Base-by-base conservation (phyloP, 2,888 invertebrate genomes). In the Eremobia ochroleuca region DNA sequence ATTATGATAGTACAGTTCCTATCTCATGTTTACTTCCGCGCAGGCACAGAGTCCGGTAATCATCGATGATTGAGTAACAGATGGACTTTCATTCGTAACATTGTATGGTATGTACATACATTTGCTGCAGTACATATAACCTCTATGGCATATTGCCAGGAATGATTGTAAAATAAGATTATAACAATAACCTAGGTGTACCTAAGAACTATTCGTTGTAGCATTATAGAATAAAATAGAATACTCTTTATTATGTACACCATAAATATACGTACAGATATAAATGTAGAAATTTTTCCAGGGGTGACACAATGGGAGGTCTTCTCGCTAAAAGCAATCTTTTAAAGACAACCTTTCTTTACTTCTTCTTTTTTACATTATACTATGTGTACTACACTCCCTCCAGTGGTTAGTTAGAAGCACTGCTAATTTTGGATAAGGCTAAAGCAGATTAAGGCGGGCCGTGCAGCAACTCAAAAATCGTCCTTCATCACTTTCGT, bases 11-110 rank as follows among this genome's bases (percentile, higher is more conserved):
- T 25, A 71, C 82, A 72, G 81, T 70, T 69, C 71, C 52, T 73
- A 52, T 49, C 71, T 85, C 55, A n/a, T 43, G 59, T 62, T 70
- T 28, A 66, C 52, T 83, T 83, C 83, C 85, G 83, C 49, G 43
- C 71, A 31, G n/a, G 34, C 68, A 49, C 76, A 49, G 13, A 28
- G 61, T 74, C 82, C 77, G 77, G 52, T 72, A 69, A 85, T 74
- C 77, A 73, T n/a, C 46, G 66, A 61, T 40, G 72, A 82, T 83
- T 85, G 69, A 31, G 83, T 86, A 83, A 83, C 86, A 66, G 28
- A 34, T 66, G 25, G 65, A 82, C 83, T 85, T 83, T 83, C 86
- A 69, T 77, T 85, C 74, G 62, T 74, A 66, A 74, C 49, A 71
- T 65, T 82, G 43, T 49, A 46, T 46, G n/a, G 28, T 52, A 61